Base-by-base conservation (phyloP, 2,888 invertebrate genomes). In the Parascotia fuliginaria region DNA sequence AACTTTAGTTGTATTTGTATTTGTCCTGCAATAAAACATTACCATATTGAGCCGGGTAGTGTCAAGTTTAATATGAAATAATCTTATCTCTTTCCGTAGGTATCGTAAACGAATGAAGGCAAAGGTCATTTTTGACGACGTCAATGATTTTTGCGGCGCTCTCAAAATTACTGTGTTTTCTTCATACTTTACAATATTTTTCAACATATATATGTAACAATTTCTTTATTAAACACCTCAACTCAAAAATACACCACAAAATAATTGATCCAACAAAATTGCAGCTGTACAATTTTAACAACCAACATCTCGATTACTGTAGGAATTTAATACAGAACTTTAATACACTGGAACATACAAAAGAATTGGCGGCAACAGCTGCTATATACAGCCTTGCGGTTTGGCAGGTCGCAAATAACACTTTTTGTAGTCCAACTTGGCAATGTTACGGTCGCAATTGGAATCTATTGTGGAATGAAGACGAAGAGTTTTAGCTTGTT, bases 321-420 rank as follows among this genome's bases (percentile, higher is more conserved):
- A 44, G 33, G 40, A 60, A 63, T 39, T 60, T 63, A 51, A 56
- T 60, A 54, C 60, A 49, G 44, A 63, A 63, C 36, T 66, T 60
- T 60, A 60, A 55, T 65, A 55, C 56, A 51, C 55, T 50, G 31
- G 47, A 45, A 50, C 40, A 29, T 36, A 66, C 66, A 66, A 67
- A 64, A 64, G 64, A 59, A 52, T 50, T 55, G 63, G 46, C 52
- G 53, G 45, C 47, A 24, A 9, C 67, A 64, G 64, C 61, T 66
- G 67, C 33, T 34, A 12, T 40, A 32, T 46, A 58, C 54, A 60
- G 60, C 53, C 12, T 27, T 55, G 66, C 32, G 66, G 67, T 54
- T 67, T 62, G 68, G 65, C 49, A 49, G 49, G 39, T 49, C 42
- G 14, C 49, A 49, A 49, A 49, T 49, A 50, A 50, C 44, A 38